Conservation (phyloP, 2,797 vertebrate species). For the Megalops cyprinoides region DNA sequence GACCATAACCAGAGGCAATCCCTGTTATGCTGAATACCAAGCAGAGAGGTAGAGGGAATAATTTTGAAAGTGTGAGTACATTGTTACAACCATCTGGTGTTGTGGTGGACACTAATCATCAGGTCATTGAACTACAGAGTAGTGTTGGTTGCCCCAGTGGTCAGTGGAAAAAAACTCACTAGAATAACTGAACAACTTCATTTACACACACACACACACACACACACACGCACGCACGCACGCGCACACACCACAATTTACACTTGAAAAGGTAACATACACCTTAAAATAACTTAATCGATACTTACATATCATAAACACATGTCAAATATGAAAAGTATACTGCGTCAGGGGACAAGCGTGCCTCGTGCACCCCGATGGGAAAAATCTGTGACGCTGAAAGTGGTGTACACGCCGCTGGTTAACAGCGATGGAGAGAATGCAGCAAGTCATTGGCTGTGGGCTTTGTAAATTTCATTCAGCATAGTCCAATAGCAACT, state of each 20-base stretch:
- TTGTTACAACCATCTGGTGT: no score
- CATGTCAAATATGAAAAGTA: constrained; percentile 4
- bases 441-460: constrained; percentile 88
- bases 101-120: no score
- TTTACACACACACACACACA: not conserved
- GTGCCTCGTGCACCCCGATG: constrained; percentile 11
- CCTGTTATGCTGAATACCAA: no score
- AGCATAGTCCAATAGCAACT: constrained; percentile 83
- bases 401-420: constrained; percentile 52
- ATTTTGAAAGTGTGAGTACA: no score
- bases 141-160: no score
- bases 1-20: no score
- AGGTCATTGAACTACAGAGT: no score
- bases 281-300: not conserved
- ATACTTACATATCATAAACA: not conserved
- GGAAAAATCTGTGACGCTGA: constrained; percentile 25
- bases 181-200: not conserved
- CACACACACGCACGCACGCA: not conserved
- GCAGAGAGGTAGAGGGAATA: no score
- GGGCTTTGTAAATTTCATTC: constrained; percentile 85
- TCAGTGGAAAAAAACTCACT: not conserved
- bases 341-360: constrained; percentile 17
- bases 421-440: constrained; percentile 80
- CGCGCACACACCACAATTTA: not conserved
- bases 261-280: not conserved